Evolutionary conservation across 2,888 invertebrate genomes (phyloP), one percentile per base, ranked within the genome.

Genomic region (Eupithecia vulgata): DNA sequence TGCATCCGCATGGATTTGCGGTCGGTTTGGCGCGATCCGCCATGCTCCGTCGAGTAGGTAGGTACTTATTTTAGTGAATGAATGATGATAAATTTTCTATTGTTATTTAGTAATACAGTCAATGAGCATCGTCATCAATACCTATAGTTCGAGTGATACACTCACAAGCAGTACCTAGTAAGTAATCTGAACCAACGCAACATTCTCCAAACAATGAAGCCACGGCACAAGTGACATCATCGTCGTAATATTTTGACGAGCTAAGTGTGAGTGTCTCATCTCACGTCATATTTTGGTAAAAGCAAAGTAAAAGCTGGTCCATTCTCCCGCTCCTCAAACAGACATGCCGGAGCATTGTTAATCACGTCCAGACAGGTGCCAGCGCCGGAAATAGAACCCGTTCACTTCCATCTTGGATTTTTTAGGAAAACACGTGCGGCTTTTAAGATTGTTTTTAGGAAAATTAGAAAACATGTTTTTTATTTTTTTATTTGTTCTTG

Each of bases 331-430:
- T 34, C 30, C 61, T 59, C 61, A 34, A 25, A 52, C n/a, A 67
- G n/a, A 67, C 17, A 57, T 67, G 48, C 64, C 40, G 6, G 40
- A 72, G 81, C 79, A 79, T 81, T 80, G 79, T 81, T 80, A 78
- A 81, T 82, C 78, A 78, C 67, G 72, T 75, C 42, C 72, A 78
- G 81, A 81, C 83, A 83, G 83, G 83, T 83, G 83, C 76, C 78
- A 78, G 35, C 72, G 48, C 34, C 78, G 62, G 69, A 79, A 83
- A 83, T 83, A 81, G 81, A 77, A 72, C 73, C 37, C 68, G 69
- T 52, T 72, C 67, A 72, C 72, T 72, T 72, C 69, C 69, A 70
- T 70, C 70, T 75, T 75, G 71, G 62, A 67, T 69, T 75, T 75
- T 75, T 72, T 45, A 57, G 67, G 40, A 67, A 74, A 21, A 66